phyloP scores from a whole-genome alignment of 2,888 invertebrate genomes.

The Rotaria sp. region DNA sequence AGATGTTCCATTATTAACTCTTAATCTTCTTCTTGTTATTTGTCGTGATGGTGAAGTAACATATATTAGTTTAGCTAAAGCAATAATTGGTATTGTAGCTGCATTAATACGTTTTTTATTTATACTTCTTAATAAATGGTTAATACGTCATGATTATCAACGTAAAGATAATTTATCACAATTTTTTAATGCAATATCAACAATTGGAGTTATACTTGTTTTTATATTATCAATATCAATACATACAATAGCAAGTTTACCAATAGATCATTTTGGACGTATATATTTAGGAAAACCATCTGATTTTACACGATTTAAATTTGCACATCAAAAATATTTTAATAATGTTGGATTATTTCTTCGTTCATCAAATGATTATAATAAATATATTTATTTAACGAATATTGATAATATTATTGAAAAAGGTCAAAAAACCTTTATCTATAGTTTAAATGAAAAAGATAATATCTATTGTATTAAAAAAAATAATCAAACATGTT shows the following conservation, averaged over 20 bases:
- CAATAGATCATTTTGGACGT: neutral
- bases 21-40: constrained; percentile 12
- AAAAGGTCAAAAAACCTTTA: neutral
- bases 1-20: constrained; percentile 14
- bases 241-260: neutral
- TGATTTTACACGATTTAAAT: neutral
- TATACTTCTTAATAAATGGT: constrained; percentile 7
- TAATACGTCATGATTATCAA: constrained; percentile 21
- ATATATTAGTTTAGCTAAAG: neutral
- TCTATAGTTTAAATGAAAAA: neutral
- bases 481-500: neutral
- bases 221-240: neutral
- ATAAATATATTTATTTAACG: neutral
- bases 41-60: constrained; percentile 24
- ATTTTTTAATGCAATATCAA: neutral
- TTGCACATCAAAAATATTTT: constrained; percentile 5
- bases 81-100: neutral
- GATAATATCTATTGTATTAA: neutral
- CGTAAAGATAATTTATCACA: neutral
- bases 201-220: neutral
- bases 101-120: neutral
- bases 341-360: neutral
- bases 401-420: neutral
- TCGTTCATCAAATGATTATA: neutral
- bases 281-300: neutral